A percentile compares a stretch with the other conserved stretches of the same genome.
Evolutionary conservation across 64 coral and sea anemone genomes (phyloP).

Genomic region (Montipora capricornis): DNA sequence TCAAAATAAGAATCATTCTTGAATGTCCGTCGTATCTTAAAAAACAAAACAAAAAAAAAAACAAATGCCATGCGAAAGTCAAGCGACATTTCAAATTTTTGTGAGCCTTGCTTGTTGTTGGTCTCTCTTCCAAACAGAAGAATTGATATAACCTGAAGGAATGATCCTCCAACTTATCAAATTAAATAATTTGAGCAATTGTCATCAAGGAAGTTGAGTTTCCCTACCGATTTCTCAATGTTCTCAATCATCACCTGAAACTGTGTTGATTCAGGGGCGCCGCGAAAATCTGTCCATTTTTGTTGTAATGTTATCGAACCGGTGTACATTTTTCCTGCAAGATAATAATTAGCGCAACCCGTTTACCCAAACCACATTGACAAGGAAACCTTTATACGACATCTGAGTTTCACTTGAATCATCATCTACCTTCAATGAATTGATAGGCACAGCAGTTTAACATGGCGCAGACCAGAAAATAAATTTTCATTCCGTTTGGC

Average conservation of each 20-base stretch:
- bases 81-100: too few species aligned
- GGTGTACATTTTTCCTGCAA: slow-evolving; percentile 9
- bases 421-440: slow-evolving; percentile 14
- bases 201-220: not conserved
- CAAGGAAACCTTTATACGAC: not conserved
- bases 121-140: too few species aligned
- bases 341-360: not conserved
- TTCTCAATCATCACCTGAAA: slow-evolving; percentile 35
- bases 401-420: not conserved
- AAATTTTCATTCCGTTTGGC: slow-evolving; percentile 15
- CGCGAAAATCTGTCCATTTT: slow-evolving; percentile 55
- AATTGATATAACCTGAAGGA: too few species aligned
- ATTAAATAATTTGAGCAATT: not conserved
- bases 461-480: not conserved
- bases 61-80: too few species aligned
- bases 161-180: too few species aligned
- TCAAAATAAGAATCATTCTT: slow-evolving; percentile 62
- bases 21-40: slow-evolving; percentile 56
- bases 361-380: not conserved
- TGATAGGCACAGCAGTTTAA: not conserved
- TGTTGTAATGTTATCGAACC: slow-evolving; percentile 70
- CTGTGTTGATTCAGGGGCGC: not conserved
- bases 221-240: slow-evolving; percentile 57
- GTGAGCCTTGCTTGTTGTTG: too few species aligned
- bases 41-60: not conserved